Conservation (phyloP, 2,113 vertebrate species). For the Ctenomys sociabilis region DNA sequence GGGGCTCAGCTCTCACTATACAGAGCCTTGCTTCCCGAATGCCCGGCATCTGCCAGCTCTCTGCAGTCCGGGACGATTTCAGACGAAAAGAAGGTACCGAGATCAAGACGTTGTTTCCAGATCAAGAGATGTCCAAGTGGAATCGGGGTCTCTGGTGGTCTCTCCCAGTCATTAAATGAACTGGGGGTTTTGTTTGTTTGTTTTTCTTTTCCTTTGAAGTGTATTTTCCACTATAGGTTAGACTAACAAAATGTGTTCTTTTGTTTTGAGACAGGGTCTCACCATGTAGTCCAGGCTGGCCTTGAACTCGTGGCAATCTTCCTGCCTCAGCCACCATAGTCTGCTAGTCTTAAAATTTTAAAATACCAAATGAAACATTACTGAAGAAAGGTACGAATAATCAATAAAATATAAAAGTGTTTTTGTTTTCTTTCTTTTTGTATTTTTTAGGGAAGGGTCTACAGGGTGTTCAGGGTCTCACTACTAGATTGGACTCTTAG, state of each 20-base stretch:
- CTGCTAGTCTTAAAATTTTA: conserved; percentile 18
- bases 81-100: conserved; percentile 42
- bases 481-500: too few species aligned
- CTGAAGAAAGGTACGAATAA: conserved; percentile 35
- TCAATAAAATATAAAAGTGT: neutral
- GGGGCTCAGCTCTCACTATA: conserved; percentile 50
- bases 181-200: neutral
- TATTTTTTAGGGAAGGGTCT: too few species aligned
- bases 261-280: neutral
- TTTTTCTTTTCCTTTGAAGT: neutral
- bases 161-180: conserved; percentile 5
- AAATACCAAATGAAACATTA: conserved; percentile 35
- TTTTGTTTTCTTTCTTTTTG: neutral
- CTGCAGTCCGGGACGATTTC: conserved; percentile 34
- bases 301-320: neutral
- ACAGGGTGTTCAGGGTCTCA: too few species aligned
- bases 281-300: neutral
- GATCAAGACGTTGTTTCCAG: conserved; percentile 52
- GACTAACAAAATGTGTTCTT: neutral
- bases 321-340: neutral
- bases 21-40: neutral
- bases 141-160: conserved; percentile 47
- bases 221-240: conserved; percentile 10
- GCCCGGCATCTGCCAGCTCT: neutral
- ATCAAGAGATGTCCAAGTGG: neutral